These are phyloP conservation scores for Physocephala rufipes DNA, from an alignment of 2,888 invertebrate species.

Conservation along the genomic window DNA sequence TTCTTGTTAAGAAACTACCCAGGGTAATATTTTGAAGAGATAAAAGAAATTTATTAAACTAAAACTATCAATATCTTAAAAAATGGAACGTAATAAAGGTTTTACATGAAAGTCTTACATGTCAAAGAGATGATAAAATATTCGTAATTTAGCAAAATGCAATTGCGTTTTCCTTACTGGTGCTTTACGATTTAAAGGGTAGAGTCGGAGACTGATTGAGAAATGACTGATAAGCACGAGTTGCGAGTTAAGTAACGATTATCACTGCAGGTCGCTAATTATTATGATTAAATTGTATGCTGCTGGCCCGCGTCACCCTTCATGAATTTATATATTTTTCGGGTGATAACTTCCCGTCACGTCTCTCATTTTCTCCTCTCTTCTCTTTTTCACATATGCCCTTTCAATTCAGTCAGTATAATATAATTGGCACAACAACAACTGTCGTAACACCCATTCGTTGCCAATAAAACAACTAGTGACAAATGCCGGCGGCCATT, in stretches of 20 bases:
- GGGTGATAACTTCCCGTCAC: not conserved
- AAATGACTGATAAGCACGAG: slow-evolving; percentile 36
- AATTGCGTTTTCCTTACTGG: not conserved
- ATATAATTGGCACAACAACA: not conserved
- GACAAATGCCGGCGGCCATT: slow-evolving; percentile 2
- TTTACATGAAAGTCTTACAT: too few relatives aligned
- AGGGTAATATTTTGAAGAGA: too few relatives aligned
- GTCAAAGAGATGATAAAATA: too few relatives aligned
- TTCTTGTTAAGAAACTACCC: too few relatives aligned
- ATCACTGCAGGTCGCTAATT: slow-evolving; percentile 43
- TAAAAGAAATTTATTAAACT: too few relatives aligned
- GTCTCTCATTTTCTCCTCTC: not conserved
- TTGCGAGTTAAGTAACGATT: slow-evolving; percentile 42
- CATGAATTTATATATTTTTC: not conserved
- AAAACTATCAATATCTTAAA: too few relatives aligned
- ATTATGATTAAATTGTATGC: slow-evolving; percentile 31
- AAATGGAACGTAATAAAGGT: too few relatives aligned
- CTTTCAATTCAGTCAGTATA: not conserved
- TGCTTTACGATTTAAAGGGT: not conserved
- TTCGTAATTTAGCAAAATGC: too few relatives aligned
- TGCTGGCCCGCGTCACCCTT: slow-evolving; percentile 19
- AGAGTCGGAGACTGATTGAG: not conserved
- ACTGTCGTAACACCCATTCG: not conserved
- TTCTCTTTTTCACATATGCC: not conserved
- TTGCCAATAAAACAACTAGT: not conserved